A percentile compares a stretch with the other conserved stretches of the same genome.
phyloP scores from a whole-genome alignment of 1,140 invertebrate genomes.

The Heliconius melpomene region DNA sequence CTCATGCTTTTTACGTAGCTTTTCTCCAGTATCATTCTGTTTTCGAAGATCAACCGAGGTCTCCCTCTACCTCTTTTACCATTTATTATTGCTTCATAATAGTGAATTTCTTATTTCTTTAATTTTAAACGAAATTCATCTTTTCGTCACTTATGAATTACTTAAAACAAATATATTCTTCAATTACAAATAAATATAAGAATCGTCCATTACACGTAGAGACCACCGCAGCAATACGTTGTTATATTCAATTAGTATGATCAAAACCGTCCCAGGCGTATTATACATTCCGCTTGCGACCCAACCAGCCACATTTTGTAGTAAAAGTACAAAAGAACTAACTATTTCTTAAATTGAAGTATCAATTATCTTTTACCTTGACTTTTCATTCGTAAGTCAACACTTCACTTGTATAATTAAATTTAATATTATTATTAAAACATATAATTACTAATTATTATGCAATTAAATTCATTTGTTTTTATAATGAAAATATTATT shows the following conservation, averaged over 20 bases:
- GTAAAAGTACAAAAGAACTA: conserved; percentile 6
- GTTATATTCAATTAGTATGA: conserved; percentile 25
- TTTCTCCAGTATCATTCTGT: too few species aligned
- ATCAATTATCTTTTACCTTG: conserved; percentile 9
- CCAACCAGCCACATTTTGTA: not conserved
- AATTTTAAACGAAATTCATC: too few species aligned
- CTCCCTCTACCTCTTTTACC: too few species aligned
- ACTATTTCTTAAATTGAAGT: not conserved
- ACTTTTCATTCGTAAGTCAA: not conserved
- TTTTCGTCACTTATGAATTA: too few species aligned
- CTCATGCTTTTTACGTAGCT: too few species aligned
- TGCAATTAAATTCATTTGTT: not conserved
- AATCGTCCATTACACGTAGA: not conserved
- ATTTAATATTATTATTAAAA: not conserved
- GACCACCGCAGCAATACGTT: not conserved
- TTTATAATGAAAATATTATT: not conserved
- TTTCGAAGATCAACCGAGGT: too few species aligned
- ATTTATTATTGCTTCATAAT: too few species aligned
- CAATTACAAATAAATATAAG: not conserved
- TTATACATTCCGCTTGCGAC: conserved; percentile 20
- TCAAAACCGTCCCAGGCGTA: conserved; percentile 16
- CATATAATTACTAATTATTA: not conserved
- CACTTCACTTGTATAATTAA: not conserved
- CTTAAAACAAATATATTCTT: too few species aligned
- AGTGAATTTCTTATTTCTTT: too few species aligned